Evolutionary conservation across 2,113 vertebrate species (phyloP).

Genomic region (Ptilorrhoa leucosticta): DNA sequence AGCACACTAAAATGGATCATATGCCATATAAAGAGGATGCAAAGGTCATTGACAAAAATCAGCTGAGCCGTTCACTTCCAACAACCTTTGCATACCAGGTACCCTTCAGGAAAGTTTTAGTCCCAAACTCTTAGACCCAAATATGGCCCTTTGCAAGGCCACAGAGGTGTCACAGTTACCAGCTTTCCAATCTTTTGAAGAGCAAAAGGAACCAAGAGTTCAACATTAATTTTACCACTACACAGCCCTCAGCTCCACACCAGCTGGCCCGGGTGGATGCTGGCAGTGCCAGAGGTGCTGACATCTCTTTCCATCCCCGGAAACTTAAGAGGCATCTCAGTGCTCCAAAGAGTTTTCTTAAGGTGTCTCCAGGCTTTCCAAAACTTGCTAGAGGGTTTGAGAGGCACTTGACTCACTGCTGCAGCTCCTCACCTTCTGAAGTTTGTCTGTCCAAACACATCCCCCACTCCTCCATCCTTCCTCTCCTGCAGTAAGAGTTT

Average conservation of each 20-base stretch:
- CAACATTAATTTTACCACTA: background rate
- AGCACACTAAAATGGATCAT: background rate
- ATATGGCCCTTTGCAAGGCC: accelerated
- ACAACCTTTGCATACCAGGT: background rate
- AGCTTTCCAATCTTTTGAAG: background rate
- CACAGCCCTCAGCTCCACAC: background rate
- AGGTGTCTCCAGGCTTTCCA: accelerated
- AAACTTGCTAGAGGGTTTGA: background rate
- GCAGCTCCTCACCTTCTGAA: background rate
- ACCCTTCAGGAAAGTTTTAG: background rate
- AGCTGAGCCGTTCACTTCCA: background rate
- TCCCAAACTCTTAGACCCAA: background rate
- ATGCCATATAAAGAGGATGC: background rate
- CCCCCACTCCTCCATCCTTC: background rate
- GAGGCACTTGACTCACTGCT: background rate
- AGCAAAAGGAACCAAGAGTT: background rate
- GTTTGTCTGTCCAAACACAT: background rate
- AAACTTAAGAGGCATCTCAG: background rate
- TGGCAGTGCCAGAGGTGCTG: background rate
- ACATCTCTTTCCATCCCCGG: background rate
- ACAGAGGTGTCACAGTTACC: background rate
- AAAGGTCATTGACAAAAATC: background rate
- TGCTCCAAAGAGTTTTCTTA: background rate
- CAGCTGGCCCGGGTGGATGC: accelerated
- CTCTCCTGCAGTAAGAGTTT: background rate